phyloP scores from a whole-genome alignment of 2,888 invertebrate species.

The Pristionchus exspectatus region DNA sequence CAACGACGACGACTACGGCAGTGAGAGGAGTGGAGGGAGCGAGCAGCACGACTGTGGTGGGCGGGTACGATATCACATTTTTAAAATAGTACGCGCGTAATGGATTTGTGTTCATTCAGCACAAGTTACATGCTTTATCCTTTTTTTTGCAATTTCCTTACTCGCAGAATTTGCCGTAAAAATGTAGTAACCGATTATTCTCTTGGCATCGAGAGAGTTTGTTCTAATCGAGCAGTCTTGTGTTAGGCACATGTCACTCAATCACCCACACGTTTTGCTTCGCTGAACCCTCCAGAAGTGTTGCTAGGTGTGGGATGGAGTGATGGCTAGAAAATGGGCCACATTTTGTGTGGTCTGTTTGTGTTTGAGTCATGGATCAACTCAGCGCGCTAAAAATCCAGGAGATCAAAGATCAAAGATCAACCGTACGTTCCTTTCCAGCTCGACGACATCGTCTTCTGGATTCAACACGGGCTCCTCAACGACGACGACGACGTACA shows the following conservation, averaged over 20 bases:
- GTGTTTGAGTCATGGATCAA: not conserved
- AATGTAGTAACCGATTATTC: no score
- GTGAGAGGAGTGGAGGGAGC: not conserved
- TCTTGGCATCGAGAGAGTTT: not conserved
- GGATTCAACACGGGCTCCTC: not conserved
- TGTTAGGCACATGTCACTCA: no score
- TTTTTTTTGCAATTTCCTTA: no score
- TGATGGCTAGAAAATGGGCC: not conserved
- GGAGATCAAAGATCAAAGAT: not conserved
- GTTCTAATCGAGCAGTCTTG: no score
- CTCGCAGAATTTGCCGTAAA: no score
- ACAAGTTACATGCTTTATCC: no score
- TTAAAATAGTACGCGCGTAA: no score
- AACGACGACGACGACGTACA: not conserved
- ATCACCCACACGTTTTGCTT: no score
- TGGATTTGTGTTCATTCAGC: no score
- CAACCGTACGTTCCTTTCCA: not conserved
- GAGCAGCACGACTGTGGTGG: not conserved
- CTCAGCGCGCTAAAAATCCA: not conserved
- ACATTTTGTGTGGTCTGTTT: not conserved
- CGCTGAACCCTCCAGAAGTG: not conserved
- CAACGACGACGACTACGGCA: not conserved
- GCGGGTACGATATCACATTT: not conserved
- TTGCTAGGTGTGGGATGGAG: not conserved
- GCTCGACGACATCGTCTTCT: not conserved